These are phyloP conservation scores for Spodoptera littoralis DNA, from an alignment of 2,888 invertebrate genomes.

Conservation along the genomic window DNA sequence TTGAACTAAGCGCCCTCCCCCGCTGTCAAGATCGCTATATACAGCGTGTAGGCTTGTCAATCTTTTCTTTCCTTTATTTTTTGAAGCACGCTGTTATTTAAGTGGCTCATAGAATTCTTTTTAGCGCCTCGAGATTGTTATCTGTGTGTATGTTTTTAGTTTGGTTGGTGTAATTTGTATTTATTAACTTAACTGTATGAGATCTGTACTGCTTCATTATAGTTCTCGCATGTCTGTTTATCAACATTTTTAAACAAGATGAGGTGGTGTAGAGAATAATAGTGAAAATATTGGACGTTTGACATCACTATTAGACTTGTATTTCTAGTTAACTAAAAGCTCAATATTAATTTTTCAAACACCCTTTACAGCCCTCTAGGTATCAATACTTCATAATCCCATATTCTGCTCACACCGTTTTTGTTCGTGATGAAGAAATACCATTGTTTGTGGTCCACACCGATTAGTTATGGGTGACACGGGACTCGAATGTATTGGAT, in stretches of 20 bases:
- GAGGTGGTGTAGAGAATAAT: too few species aligned
- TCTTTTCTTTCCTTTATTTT: constrained; percentile 29
- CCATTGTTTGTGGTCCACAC: constrained; percentile 77
- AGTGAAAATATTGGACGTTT: too few species aligned
- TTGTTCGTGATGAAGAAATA: constrained; percentile 87
- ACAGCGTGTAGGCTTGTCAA: constrained; percentile 49
- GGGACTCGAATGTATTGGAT: constrained; percentile 73
- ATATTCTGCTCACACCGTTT: constrained; percentile 81
- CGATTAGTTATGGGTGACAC: constrained; percentile 85
- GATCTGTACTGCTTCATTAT: too few species aligned
- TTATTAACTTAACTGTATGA: too few species aligned
- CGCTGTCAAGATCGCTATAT: constrained; percentile 68
- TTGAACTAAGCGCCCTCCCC: constrained; percentile 79
- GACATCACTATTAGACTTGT: too few species aligned
- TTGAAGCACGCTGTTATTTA: constrained; percentile 35
- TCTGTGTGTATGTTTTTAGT: constrained; percentile 13
- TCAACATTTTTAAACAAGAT: too few species aligned
- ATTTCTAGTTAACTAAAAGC: too few species aligned
- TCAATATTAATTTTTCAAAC: constrained; percentile 42
- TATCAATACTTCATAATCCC: constrained; percentile 77
- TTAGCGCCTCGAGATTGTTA: constrained; percentile 35
- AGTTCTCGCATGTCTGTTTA: too few species aligned
- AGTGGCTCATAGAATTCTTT: constrained; percentile 43
- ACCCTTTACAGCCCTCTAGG: constrained; percentile 69
- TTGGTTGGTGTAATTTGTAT: too few species aligned